Evolutionary conservation across 2,113 vertebrate genomes (phyloP), one percentile per base, ranked within the genome.

Genomic region (Gasterosteus nipponicus): DNA sequence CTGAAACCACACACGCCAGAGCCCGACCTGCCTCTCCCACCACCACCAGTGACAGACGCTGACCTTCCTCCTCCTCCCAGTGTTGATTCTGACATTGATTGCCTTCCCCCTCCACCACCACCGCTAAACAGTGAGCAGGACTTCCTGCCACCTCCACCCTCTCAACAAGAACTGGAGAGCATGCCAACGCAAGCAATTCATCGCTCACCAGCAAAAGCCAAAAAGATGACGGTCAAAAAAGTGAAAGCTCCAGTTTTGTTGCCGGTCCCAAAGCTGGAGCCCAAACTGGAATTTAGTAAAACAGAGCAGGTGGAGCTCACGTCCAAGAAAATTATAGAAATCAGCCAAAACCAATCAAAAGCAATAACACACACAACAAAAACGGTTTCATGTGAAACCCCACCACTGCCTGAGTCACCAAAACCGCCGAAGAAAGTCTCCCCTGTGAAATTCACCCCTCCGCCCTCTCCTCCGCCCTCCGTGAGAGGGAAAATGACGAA

Each of bases 11-110:
- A 86, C 57, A 73, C 84, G 26, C 87, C 91, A 56, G 95, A 95
- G 76, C 77, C 90, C 53, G 95, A 96, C 67, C 90, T 95, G 61
- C 95, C 95, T 71, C 93, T 95, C 59, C 96, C 96, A 66, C 95
- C 96, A 83, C 94, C 94, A 86, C 89, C 92, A 22, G 72, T 93
- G 76, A 41, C 64, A 63, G 95, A 96, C 33, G 64, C 68, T 56
- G 95, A 96, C 59, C 89, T 91, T 82, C 94, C 92, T 78, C 95
- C 91, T 72, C 93, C 95, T 67, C 89, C 91, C 66, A 84, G 92
- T 69, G 78, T 81, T 81, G 88, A 91, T 67, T 73, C 72, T 83
- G 95, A 95, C 67, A 86, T 72, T 63, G 94, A 96, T 47, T 85
- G 79, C 72, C 90, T 93, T 42, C 91, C 91, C 71, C 93, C 92